Percentiles rank a stretch among this genome's conserved stretches.
Evolutionary conservation across 2,797 vertebrate species (phyloP).

Genomic region (Bothrops alternatus): DNA sequence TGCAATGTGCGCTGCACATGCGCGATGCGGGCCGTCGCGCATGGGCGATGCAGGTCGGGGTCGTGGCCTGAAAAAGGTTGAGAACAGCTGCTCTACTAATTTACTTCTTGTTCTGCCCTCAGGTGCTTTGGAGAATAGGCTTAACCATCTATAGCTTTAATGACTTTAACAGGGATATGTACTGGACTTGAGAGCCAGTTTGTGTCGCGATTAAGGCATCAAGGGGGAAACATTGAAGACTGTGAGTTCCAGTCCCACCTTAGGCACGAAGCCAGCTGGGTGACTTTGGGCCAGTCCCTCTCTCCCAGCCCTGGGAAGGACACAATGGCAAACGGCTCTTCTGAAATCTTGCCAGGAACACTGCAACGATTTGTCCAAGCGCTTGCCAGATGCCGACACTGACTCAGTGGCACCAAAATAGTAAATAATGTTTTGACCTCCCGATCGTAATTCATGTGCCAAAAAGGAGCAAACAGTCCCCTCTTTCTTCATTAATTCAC

Average conservation of each 20-base stretch:
- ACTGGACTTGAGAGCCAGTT: not conserved
- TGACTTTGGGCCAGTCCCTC: not conserved
- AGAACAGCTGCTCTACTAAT: no score
- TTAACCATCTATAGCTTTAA: not conserved
- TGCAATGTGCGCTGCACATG: no score
- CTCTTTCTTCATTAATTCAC: not conserved
- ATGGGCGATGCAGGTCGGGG: no score
- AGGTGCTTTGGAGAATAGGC: not conserved
- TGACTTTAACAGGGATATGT: not conserved
- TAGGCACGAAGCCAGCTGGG: not conserved
- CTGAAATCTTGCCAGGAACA: not conserved
- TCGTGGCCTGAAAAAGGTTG: no score
- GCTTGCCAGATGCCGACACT: not conserved
- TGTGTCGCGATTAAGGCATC: not conserved
- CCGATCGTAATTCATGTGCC: not conserved
- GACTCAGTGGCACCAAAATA: not conserved
- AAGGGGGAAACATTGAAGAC: not conserved
- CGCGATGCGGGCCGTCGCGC: no score
- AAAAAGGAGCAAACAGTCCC: not conserved
- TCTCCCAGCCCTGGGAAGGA: not conserved
- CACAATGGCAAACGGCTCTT: not conserved
- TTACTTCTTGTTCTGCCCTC: no score
- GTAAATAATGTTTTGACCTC: not conserved
- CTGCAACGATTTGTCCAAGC: not conserved
- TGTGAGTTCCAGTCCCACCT: not conserved